phyloP scores from a whole-genome alignment of 2,113 vertebrate genomes.

The Cyanocitta stelleri region DNA sequence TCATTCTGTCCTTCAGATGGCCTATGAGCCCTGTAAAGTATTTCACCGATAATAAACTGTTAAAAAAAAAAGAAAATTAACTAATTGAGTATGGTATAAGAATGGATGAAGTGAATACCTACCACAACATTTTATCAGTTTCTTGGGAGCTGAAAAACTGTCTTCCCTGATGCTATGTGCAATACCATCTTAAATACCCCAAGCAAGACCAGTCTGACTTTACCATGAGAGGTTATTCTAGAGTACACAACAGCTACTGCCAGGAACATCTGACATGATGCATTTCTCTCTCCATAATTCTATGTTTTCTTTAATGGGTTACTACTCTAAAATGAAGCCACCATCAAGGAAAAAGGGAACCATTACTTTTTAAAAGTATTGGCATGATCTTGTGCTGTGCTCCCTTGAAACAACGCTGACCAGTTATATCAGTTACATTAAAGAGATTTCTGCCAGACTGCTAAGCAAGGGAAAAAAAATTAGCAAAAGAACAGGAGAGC shows the following conservation, averaged over 20 bases:
- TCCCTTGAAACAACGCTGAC: neutral
- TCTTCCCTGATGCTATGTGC: neutral
- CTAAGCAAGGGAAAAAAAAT: neutral
- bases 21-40: neutral
- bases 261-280: neutral
- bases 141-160: neutral
- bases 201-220: neutral
- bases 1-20: neutral
- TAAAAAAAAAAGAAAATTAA: neutral
- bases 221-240: neutral
- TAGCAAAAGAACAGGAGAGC: neutral
- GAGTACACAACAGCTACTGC: neutral
- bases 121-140: neutral
- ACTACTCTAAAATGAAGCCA: neutral
- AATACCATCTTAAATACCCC: neutral
- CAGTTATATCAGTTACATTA: neutral
- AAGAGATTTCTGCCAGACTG: neutral
- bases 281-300: neutral
- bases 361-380: neutral
- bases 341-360: neutral
- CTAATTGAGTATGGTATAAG: neutral
- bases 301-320: neutral
- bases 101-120: neutral
- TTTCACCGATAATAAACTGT: neutral
- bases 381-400: neutral